Evolutionary conservation across 1,140 invertebrate species (phyloP), one percentile per base, ranked within the genome.

Genomic region (Drosophila sulfurigaster): DNA sequence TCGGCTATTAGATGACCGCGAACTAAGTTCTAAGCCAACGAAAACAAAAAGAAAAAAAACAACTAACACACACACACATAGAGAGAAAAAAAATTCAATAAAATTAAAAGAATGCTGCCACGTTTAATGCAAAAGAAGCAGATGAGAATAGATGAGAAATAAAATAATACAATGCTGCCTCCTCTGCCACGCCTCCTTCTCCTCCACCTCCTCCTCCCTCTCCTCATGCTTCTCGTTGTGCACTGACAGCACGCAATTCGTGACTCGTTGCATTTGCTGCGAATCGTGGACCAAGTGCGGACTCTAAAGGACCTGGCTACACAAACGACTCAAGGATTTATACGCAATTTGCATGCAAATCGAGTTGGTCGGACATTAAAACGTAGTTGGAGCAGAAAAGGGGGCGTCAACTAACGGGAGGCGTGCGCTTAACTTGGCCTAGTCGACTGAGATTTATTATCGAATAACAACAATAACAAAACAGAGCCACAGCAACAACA

Each of bases 311-410:
- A 35, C 15, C 60, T 63, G 59, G 11, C 11, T n/a, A 10, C 45
- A 13, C 7, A 3, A 74, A 65, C 74, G 66, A 82, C 62, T 78
- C 79, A 81, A 81, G 79, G 75, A 78, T 75, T 75, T 70, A 75
- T 70, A 63, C 51, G 66, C 59, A 75, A 75, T 75, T 75, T 75
- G 52, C 72, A 75, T 75, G 72, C 72, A 75, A 81, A 81, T 81
- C 74, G 51, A 73, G 79, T 54, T 63, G 73, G 67, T 60, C 13
- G 30, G 49, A 20, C n/a, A 11, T 10, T 30, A 38, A 66, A 15
- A 16, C 3, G 49, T 28, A 10, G 35, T 38, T 38, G 5, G 13
- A 30, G 8, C 11, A 25, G 5, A 11, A 25, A 8, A 15, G 20
- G 15, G n/a, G 8, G n/a, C 6, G 49, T 20, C 35, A 38, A 38